Percentiles rank a stretch among this genome's conserved stretches.
Evolutionary conservation across 2,113 vertebrate species (phyloP).

Genomic region (Gnathonemus echidnorhynchus): DNA sequence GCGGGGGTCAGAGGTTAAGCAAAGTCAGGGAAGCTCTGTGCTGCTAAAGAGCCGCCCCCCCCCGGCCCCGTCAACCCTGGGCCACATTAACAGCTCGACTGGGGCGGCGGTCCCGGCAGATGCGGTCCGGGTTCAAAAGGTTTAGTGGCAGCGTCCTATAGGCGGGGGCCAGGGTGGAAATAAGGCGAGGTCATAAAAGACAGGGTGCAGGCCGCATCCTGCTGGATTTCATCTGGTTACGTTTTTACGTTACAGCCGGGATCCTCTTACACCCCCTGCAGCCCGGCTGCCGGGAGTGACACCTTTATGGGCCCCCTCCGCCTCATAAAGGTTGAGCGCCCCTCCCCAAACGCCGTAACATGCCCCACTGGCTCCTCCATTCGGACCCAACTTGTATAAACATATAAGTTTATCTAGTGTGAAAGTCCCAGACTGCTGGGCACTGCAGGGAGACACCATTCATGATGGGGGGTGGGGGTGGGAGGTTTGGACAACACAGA

Average conservation of each 20-base stretch:
- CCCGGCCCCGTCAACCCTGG: slow-evolving; percentile 38
- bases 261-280: slow-evolving; percentile 33
- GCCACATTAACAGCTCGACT: slow-evolving; percentile 40
- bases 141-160: slow-evolving; percentile 48
- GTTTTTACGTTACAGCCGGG: slow-evolving; percentile 30
- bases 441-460: slow-evolving; percentile 25
- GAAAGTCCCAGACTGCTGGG: slow-evolving; percentile 45
- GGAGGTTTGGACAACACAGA: background rate
- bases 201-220: slow-evolving; percentile 23
- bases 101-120: slow-evolving; percentile 34
- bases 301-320: slow-evolving; percentile 48
- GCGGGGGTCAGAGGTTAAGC: slow-evolving; percentile 93
- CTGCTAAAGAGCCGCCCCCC: slow-evolving; percentile 66
- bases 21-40: slow-evolving; percentile 82
- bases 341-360: slow-evolving; percentile 51
- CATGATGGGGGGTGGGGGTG: slow-evolving; percentile 24
- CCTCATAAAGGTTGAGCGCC: slow-evolving; percentile 42
- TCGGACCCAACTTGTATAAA: slow-evolving; percentile 45
- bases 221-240: slow-evolving; percentile 22
- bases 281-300: slow-evolving; percentile 37
- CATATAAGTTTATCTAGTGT: slow-evolving; percentile 65
- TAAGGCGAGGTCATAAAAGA: slow-evolving; percentile 39
- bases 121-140: slow-evolving; percentile 62
- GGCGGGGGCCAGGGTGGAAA: slow-evolving; percentile 31
- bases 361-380: slow-evolving; percentile 52